Evolutionary conservation across 2,113 vertebrate genomes (phyloP).

Genomic region (Ceratotherium simum): DNA sequence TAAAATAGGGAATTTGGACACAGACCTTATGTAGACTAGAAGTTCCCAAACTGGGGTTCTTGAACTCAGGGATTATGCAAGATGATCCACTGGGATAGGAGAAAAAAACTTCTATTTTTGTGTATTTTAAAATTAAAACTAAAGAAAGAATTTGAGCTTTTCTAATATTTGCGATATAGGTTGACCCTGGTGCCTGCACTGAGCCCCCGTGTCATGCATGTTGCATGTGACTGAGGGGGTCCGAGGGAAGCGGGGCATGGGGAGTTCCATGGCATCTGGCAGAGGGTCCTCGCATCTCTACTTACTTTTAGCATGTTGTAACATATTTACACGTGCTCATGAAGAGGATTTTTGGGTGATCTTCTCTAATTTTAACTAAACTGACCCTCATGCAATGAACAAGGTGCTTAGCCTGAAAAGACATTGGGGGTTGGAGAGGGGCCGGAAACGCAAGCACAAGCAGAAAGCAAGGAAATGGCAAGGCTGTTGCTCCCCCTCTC

Average conservation of each 20-base stretch:
- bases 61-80: neutral
- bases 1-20: neutral
- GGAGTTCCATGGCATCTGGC: rapidly evolving
- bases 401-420: neutral
- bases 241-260: rapidly evolving
- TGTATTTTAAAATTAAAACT: neutral
- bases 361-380: neutral
- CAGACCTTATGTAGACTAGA: neutral
- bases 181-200: neutral
- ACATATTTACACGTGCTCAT: neutral
- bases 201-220: rapidly evolving
- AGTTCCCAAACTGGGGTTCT: neutral
- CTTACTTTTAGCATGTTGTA: neutral
- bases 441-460: no score
- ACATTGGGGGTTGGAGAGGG: neutral
- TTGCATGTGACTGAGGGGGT: neutral
- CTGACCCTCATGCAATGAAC: neutral
- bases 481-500: neutral
- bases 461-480: neutral
- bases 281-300: neutral
- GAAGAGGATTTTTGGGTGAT: neutral
- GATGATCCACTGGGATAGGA: neutral
- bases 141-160: neutral
- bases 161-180: neutral
- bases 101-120: neutral